phyloP scores from a whole-genome alignment of 2,888 invertebrate species.

The Synergus japonicus region DNA sequence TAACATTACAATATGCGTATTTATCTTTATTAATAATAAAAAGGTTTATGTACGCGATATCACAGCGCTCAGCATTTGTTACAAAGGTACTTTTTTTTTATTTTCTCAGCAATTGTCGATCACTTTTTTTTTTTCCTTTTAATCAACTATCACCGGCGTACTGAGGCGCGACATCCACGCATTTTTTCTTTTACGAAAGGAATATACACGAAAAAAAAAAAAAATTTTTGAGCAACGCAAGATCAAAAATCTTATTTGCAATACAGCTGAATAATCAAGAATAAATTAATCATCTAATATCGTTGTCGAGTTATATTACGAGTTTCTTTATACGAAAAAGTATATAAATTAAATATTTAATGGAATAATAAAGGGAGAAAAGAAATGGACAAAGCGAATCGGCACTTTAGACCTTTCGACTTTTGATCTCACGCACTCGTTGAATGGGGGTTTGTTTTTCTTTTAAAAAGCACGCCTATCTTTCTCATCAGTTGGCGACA shows the following conservation, averaged over 20 bases:
- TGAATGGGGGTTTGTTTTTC: conserved; percentile 49
- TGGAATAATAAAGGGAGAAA: conserved; percentile 1
- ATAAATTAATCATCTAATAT: conserved; percentile 3
- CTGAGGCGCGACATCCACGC: conserved; percentile 65
- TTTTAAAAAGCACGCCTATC: conserved; percentile 64
- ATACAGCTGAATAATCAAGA: not conserved
- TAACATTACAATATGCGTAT: conserved; percentile 73
- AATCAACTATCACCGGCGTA: conserved; percentile 51
- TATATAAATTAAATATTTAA: conserved; percentile 5
- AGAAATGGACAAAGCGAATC: not conserved
- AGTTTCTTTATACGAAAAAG: not conserved
- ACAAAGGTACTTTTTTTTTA: conserved; percentile 64
- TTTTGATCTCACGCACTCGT: conserved; percentile 44
- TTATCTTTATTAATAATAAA: conserved; percentile 69
- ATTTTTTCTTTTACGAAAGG: conserved; percentile 48
- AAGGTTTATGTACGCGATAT: conserved; percentile 73
- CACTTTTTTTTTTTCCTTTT: conserved; percentile 39
- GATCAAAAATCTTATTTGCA: conserved; percentile 34
- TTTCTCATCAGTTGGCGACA: conserved; percentile 70
- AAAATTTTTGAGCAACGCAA: conserved; percentile 25
- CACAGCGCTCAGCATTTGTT: conserved; percentile 76
- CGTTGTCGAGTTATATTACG: conserved; percentile 1
- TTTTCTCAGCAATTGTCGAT: conserved; percentile 47
- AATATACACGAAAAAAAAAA: conserved; percentile 28
- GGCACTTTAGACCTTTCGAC: conserved; percentile 11